These are phyloP conservation scores for Poeciliopsis prolifica DNA, from an alignment of 2,113 vertebrate genomes.

Conservation along the genomic window DNA sequence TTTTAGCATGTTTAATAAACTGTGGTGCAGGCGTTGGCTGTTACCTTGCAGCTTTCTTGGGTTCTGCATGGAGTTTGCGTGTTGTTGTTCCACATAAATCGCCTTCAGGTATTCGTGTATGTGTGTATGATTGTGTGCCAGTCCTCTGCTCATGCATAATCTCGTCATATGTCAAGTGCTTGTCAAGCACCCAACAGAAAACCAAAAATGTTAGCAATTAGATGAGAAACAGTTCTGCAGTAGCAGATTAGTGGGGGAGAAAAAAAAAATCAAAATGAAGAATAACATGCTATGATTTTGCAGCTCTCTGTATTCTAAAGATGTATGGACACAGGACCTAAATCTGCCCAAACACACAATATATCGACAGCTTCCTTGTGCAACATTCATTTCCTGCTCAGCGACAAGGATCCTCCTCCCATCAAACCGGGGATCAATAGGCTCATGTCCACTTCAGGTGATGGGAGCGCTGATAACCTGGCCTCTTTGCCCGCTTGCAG, in stretches of 20 bases:
- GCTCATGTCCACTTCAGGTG: slow-evolving; percentile 41
- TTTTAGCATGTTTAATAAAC: too few relatives aligned
- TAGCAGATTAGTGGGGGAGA: not conserved
- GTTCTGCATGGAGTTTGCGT: too few relatives aligned
- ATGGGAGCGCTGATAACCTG: slow-evolving; percentile 45
- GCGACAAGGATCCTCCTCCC: slow-evolving; percentile 18
- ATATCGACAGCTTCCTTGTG: slow-evolving; percentile 5
- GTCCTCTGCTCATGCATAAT: not conserved
- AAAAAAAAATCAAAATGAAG: not conserved
- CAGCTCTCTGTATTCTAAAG: not conserved
- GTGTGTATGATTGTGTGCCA: too few relatives aligned
- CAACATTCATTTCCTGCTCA: slow-evolving; percentile 57
- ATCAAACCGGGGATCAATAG: slow-evolving; percentile 45
- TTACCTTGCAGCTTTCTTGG: not conserved
- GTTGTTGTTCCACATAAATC: too few relatives aligned
- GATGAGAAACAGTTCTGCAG: not conserved
- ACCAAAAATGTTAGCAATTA: not conserved
- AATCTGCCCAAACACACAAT: not conserved
- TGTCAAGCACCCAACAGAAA: not conserved
- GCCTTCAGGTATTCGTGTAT: too few relatives aligned
- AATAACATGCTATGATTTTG: not conserved
- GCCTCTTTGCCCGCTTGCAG: slow-evolving; percentile 33
- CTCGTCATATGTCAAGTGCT: not conserved
- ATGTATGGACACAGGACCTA: slow-evolving; percentile 4
- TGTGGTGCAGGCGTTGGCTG: not conserved